phyloP scores from a whole-genome alignment of 92 coral and sea anemone species.

The Anthopleura xanthogrammica region DNA sequence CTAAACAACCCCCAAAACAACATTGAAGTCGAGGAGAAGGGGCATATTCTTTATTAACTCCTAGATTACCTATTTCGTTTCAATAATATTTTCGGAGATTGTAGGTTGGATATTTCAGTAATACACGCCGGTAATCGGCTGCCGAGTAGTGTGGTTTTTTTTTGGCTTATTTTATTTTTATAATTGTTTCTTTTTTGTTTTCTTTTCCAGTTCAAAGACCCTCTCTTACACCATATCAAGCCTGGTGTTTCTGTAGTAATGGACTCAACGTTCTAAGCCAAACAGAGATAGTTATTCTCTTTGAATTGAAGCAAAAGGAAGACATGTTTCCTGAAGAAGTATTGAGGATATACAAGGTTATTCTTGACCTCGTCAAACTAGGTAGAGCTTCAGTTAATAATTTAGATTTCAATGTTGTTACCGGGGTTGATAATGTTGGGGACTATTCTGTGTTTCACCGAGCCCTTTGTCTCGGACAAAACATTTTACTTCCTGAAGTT shows the following conservation, averaged over 20 bases:
- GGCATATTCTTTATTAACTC: too few species aligned
- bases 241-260: conserved; percentile 67
- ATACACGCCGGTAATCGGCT: too few species aligned
- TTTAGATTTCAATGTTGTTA: background rate
- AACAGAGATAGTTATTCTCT: conserved; percentile 63
- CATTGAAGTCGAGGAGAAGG: too few species aligned
- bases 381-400: conserved; percentile 36
- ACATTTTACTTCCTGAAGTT: too few species aligned
- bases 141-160: background rate
- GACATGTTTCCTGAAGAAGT: conserved; percentile 77
- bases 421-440: too few species aligned
- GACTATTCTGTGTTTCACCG: too few species aligned
- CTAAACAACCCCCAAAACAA: too few species aligned
- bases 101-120: too few species aligned
- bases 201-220: background rate
- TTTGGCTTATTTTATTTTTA: background rate
- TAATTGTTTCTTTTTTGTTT: background rate
- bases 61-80: too few species aligned
- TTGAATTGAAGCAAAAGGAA: conserved; percentile 64
- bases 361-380: conserved; percentile 48
- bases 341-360: conserved; percentile 68
- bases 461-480: too few species aligned
- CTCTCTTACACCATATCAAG: background rate
- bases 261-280: conserved; percentile 55
- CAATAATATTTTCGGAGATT: too few species aligned